Evolutionary conservation across 2,113 vertebrate genomes (phyloP).

Genomic region (Cairina moschata): DNA sequence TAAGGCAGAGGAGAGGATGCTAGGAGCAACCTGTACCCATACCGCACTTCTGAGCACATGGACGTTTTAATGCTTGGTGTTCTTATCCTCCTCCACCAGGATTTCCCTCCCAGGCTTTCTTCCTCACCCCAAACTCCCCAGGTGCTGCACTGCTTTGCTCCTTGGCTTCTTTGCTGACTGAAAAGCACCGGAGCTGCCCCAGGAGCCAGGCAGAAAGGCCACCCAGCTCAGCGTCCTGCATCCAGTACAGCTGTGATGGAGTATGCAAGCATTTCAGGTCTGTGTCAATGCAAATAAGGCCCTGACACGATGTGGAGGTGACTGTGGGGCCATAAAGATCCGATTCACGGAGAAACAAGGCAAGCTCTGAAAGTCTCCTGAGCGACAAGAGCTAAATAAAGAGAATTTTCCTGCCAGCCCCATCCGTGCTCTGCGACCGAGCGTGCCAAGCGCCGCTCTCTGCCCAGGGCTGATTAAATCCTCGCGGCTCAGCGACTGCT

Average conservation of each 20-base stretch:
- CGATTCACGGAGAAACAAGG: fast-evolving
- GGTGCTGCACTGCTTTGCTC: not conserved
- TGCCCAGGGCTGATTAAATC: not conserved
- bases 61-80: not conserved
- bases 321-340: not conserved
- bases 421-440: fast-evolving
- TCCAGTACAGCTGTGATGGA: fast-evolving
- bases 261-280: not conserved
- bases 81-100: not conserved
- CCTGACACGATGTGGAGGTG: fast-evolving
- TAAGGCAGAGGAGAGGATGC: not conserved
- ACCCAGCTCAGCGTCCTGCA: not conserved
- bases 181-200: not conserved
- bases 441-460: fast-evolving
- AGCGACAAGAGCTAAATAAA: not conserved
- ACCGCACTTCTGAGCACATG: not conserved
- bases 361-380: not conserved
- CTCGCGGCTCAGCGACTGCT: not conserved
- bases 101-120: not conserved
- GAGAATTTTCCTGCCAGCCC: not conserved
- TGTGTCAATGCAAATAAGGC: not conserved
- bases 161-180: not conserved
- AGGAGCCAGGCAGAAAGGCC: not conserved
- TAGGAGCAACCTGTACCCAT: not conserved
- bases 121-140: not conserved